Base-by-base conservation (phyloP, 2,888 invertebrate species). In the Mystacides longicornis region DNA sequence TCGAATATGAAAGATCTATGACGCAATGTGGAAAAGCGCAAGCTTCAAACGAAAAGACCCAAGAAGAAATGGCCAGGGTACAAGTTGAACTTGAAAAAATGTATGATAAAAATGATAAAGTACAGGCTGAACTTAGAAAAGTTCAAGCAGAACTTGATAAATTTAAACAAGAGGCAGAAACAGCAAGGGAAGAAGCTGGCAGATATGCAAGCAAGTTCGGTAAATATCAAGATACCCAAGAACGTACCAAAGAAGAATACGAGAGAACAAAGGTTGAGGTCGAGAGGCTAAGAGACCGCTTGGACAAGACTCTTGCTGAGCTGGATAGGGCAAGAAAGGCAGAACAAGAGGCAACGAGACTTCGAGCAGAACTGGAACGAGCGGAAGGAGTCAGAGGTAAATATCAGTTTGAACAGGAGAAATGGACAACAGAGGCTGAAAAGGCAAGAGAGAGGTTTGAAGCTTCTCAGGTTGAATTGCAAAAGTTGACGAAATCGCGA, bases 61-160 rank as follows among this genome's bases (percentile, higher is more conserved):
- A 93, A 69, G 93, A 94, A 68, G 94, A 94, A 73, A 82, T 90
- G 64, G 87, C 90, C 1, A 80, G 92, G 64, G 82, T 92, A 64
- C 89, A 92, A 67, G 79, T 91, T 51, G 93, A 93, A 72, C 78
- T 90, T 46, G 93, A 93, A 68, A 93, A 93, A 71, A 86, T 91
- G 79, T 89, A 90, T 66, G 93, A 93, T 66, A 92, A 93, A 64
- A 89, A 91, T 66, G 93, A 93, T 64, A 87, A 91, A 68, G 82
- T 85, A 55, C 87, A 92, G 64, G 78, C 83, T 11, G 93, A 93
- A 65, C 77, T 92, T 61, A 80, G 92, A 62, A 86, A 89, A 68
- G 82, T 90, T 9, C 90, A 92, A 66, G 81, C 81, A 1, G 89
- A 90, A 64, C 77, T 87, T 52, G 89, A 86, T 58, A 79, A 85